phyloP scores from a whole-genome alignment of 2,888 invertebrate genomes.

The Chaitophorus viminalis region DNA sequence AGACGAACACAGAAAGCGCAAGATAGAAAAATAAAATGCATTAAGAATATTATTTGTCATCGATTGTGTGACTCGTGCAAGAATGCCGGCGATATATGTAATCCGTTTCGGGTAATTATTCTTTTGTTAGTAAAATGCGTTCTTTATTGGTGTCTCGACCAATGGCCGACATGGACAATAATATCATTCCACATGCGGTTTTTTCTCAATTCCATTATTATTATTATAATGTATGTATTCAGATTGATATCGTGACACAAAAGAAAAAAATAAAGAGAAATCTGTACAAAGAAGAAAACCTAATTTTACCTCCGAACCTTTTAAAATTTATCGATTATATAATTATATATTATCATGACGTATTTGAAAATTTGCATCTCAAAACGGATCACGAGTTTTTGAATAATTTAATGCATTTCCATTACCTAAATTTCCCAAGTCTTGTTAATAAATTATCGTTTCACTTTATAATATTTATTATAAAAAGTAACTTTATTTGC shows the following conservation, averaged over 20 bases:
- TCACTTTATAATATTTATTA: not conserved
- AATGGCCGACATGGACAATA: slow-evolving; percentile 57
- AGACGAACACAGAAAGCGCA: slow-evolving; percentile 36
- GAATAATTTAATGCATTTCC: not conserved
- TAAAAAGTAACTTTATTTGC: not conserved
- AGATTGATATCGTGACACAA: slow-evolving; percentile 53
- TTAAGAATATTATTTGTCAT: slow-evolving; percentile 62
- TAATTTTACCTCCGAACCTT: not conserved
- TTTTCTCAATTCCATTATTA: slow-evolving; percentile 61
- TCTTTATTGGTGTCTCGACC: slow-evolving; percentile 60
- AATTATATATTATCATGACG: slow-evolving; percentile 28
- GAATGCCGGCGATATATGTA: slow-evolving; percentile 59
- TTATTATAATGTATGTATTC: slow-evolving; percentile 58
- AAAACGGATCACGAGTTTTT: not conserved
- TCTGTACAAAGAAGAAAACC: not conserved
- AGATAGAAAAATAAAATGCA: slow-evolving; percentile 37
- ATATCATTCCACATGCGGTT: slow-evolving; percentile 57
- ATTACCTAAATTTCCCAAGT: not conserved
- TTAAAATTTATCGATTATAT: not conserved
- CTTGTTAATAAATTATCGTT: not conserved
- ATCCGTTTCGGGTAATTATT: slow-evolving; percentile 62
- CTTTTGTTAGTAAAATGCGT: slow-evolving; percentile 61
- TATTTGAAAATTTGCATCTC: not conserved
- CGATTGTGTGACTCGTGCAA: slow-evolving; percentile 62
- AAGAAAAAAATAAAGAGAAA: slow-evolving; percentile 40